phyloP scores from a whole-genome alignment of 2,113 vertebrate species.

The Conger conger region DNA sequence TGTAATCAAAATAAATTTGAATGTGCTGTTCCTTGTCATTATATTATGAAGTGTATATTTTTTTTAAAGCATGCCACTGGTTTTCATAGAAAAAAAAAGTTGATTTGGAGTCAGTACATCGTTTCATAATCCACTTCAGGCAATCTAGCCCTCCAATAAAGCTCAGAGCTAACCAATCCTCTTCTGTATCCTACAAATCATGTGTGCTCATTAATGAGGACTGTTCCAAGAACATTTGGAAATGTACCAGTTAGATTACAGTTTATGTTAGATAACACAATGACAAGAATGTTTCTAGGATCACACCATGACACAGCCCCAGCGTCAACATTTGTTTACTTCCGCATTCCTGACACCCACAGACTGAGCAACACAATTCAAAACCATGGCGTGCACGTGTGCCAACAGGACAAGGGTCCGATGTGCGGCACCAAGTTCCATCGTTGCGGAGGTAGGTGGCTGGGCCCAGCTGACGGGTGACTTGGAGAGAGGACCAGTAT shows the following conservation, averaged over 20 bases:
- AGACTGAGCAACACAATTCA: too few relatives aligned
- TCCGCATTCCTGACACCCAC: too few relatives aligned
- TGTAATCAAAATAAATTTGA: neutral
- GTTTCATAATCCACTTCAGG: neutral
- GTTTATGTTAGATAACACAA: neutral
- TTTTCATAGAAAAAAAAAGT: neutral
- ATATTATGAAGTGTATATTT: neutral
- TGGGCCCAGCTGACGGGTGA: too few relatives aligned
- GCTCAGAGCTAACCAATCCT: neutral
- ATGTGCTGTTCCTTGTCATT: neutral
- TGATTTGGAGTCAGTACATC: neutral
- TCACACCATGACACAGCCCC: too few relatives aligned
- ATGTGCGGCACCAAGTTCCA: too few relatives aligned
- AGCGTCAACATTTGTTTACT: too few relatives aligned
- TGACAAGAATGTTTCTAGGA: neutral
- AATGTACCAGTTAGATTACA: neutral
- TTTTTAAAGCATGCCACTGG: neutral
- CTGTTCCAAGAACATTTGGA: neutral
- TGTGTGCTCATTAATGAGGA: neutral
- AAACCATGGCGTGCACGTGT: too few relatives aligned
- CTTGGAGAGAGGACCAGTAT: too few relatives aligned
- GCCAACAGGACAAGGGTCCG: too few relatives aligned
- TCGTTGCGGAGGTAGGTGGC: too few relatives aligned
- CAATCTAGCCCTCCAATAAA: neutral
- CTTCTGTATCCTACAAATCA: neutral